Evolutionary conservation across 2,113 vertebrate species (phyloP).

Genomic region (Gorsachius goisagi): DNA sequence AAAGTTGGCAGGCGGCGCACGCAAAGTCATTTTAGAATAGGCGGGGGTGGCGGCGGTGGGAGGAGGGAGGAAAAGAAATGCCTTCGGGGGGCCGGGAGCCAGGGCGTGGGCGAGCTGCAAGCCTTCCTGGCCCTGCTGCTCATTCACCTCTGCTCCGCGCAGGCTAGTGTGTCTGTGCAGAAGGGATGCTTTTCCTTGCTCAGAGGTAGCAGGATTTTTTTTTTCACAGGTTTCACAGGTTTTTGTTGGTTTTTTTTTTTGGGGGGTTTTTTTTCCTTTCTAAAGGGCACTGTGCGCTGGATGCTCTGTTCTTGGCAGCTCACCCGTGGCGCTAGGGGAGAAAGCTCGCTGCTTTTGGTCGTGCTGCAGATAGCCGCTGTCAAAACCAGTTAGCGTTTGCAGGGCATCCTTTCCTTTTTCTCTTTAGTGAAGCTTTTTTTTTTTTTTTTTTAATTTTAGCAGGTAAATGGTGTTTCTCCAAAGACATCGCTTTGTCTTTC

Average conservation of each 20-base stretch:
- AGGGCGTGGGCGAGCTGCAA: background rate
- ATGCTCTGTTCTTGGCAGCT: conserved; percentile 14
- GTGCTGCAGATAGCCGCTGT: background rate
- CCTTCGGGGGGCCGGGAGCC: background rate
- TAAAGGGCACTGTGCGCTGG: background rate
- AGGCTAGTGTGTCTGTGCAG: background rate
- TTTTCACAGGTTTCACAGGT: background rate
- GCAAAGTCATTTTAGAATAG: conserved; percentile 11
- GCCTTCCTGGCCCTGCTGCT: background rate
- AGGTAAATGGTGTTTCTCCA: background rate
- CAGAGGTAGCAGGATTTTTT: background rate
- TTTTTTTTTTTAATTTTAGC: background rate
- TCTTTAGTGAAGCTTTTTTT: background rate
- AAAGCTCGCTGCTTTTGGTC: background rate
- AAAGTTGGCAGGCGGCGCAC: background rate
- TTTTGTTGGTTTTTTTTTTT: background rate
- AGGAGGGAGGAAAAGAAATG: conserved; percentile 29
- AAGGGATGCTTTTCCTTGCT: background rate
- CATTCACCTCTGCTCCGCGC: background rate
- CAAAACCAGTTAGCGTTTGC: background rate
- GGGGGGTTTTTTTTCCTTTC: background rate
- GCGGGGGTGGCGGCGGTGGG: background rate
- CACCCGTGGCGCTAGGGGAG: background rate
- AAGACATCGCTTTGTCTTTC: background rate
- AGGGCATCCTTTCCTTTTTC: background rate